Evolutionary conservation across 2,888 invertebrate genomes (phyloP).

Genomic region (Latheticus oryzae): DNA sequence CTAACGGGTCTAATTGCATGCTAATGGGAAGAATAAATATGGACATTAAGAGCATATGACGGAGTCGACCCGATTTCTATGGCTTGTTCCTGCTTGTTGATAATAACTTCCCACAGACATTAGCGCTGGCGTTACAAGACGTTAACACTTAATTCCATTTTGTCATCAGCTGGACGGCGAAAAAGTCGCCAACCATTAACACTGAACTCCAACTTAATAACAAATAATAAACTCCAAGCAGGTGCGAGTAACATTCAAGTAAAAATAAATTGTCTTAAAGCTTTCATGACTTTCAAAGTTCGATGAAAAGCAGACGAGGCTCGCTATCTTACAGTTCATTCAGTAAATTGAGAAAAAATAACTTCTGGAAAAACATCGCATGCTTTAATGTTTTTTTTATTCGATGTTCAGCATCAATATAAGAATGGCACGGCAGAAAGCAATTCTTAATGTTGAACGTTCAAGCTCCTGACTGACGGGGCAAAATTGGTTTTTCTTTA

Average conservation of each 20-base stretch:
- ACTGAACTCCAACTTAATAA: no score
- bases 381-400: slow-evolving; percentile 13
- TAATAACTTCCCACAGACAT: slow-evolving; percentile 21
- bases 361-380: slow-evolving; percentile 6
- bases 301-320: no score
- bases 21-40: slow-evolving; percentile 10
- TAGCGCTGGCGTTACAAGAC: slow-evolving; percentile 7
- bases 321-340: no score
- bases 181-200: background rate
- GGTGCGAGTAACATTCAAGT: no score
- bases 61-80: slow-evolving; percentile 23
- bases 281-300: no score
- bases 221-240: no score
- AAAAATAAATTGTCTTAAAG: no score
- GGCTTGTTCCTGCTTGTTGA: slow-evolving; percentile 25
- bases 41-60: slow-evolving; percentile 6
- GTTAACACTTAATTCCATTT: slow-evolving; percentile 9
- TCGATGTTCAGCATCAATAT: slow-evolving; percentile 4
- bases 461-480: slow-evolving; percentile 3
- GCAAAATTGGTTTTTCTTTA: slow-evolving; percentile 27
- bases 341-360: no score
- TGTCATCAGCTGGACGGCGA: slow-evolving; percentile 3
- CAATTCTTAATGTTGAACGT: slow-evolving; percentile 2
- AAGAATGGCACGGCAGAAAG: background rate
- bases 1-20: slow-evolving; percentile 11